Evolutionary conservation across 2,113 vertebrate species (phyloP), one percentile per base, ranked within the genome.

Genomic region (Procapra przewalskii): DNA sequence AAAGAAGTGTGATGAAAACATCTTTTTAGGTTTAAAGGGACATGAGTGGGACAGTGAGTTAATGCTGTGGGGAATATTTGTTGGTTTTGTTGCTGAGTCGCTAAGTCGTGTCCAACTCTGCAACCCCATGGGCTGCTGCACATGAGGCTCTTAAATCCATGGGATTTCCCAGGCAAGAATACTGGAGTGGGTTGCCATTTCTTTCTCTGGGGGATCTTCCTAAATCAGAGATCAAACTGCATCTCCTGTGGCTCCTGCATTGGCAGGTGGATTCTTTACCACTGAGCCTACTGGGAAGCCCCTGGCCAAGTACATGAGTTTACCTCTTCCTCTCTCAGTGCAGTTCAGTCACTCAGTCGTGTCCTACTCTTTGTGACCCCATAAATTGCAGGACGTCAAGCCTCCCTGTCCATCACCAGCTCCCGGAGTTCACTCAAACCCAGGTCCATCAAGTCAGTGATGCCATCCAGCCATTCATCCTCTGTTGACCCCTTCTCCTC

Each of bases 221-320:
- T 23, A 27, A 77, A 13, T 14, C 21, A 14, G 11, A 36, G 1
- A 25, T 25, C 23, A 27, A 14, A 77, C 71, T 77, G 71, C 0
- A 0, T 5, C 36, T 43, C 36, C 36, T 25, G 36, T 0, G 0
- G 6, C 36, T 43, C 71, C 71, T 75, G 12, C 36, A 43, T 14
- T 43, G 36, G 36, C 71, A 77, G 71, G 71, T 43, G 36, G 23
- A 14, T 43, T 77, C 71, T 77, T 77, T 77, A 77, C 36, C 6
- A 43, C 36, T 43, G 36, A 77, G 71, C 11, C 23, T 25, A 25
- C 36, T 27, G 36, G 23, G 36, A 77, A 43, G 36, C 71, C 6
- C 36, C 1, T 27, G 71, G 12, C 23, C 3, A 77, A 43, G 36
- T 25, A 27, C 19, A 77, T 25, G 36, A 43, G 36, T 77, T 77